phyloP scores from a whole-genome alignment of 2,888 invertebrate species.

The Geotrupes spiniger region DNA sequence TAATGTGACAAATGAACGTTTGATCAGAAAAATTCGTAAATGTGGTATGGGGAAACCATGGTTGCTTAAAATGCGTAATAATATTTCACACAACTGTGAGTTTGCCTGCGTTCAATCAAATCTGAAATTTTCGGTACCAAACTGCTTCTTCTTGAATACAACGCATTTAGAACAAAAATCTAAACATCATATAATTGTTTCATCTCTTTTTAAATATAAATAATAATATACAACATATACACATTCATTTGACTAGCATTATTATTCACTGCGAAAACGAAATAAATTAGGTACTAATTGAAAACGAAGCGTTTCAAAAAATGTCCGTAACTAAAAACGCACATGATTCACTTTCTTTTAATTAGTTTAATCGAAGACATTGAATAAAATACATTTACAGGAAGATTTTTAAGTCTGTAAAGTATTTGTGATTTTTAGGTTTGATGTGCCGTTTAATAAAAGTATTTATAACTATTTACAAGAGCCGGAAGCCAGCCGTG shows the following conservation, averaged over 20 bases:
- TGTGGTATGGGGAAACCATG: too few relatives aligned
- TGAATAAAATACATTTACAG: conserved; percentile 27
- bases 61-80: too few relatives aligned
- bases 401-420: conserved; percentile 17
- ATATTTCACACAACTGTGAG: too few relatives aligned
- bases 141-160: too few relatives aligned
- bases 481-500: conserved; percentile 27
- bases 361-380: conserved; percentile 41
- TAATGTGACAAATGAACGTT: too few relatives aligned
- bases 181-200: not conserved
- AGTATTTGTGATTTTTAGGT: conserved; percentile 28
- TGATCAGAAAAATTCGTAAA: too few relatives aligned
- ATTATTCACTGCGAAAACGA: conserved; percentile 42
- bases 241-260: conserved; percentile 44
- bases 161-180: conserved; percentile 1
- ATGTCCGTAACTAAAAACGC: too few relatives aligned
- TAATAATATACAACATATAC: conserved; percentile 39
- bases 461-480: conserved; percentile 43
- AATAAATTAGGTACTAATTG: conserved; percentile 31
- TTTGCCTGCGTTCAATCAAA: too few relatives aligned
- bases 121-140: too few relatives aligned
- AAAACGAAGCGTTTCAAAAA: conserved; percentile 6
- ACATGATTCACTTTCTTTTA: conserved; percentile 5
- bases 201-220: conserved; percentile 17
- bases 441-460: conserved; percentile 38